These are phyloP conservation scores for Cinclus cinclus DNA, from an alignment of 2,113 vertebrate genomes.

Conservation along the genomic window DNA sequence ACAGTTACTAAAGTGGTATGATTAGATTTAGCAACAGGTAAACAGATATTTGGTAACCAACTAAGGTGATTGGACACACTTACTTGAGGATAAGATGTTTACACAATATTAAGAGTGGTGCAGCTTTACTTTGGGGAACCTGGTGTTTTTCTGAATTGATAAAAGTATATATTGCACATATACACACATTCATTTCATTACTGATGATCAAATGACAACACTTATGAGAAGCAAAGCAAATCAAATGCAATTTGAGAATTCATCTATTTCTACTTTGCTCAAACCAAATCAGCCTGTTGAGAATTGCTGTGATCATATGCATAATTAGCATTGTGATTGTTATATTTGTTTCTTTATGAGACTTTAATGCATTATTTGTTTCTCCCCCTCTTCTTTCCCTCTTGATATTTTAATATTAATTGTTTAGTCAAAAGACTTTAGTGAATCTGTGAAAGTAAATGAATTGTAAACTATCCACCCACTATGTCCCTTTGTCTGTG, in stretches of 20 bases:
- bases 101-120: background rate
- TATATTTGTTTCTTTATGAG: constrained; percentile 21
- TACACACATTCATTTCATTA: background rate
- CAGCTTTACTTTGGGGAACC: background rate
- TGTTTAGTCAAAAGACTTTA: constrained; percentile 5
- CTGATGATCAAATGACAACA: background rate
- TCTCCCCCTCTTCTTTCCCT: background rate
- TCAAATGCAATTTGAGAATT: background rate
- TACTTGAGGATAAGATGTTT: background rate
- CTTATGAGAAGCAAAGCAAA: background rate
- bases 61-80: background rate
- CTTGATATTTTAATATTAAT: constrained; percentile 36
- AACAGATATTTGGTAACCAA: background rate
- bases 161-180: background rate
- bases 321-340: constrained; percentile 42
- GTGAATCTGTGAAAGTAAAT: background rate
- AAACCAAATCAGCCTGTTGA: background rate
- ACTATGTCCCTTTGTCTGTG: background rate
- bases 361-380: background rate
- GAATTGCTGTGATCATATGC: background rate
- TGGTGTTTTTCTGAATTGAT: background rate
- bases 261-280: background rate
- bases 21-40: background rate
- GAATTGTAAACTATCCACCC: background rate
- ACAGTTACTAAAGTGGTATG: fast-evolving